phyloP scores from a whole-genome alignment of 2,797 vertebrate genomes.

The Falco naumanni region DNA sequence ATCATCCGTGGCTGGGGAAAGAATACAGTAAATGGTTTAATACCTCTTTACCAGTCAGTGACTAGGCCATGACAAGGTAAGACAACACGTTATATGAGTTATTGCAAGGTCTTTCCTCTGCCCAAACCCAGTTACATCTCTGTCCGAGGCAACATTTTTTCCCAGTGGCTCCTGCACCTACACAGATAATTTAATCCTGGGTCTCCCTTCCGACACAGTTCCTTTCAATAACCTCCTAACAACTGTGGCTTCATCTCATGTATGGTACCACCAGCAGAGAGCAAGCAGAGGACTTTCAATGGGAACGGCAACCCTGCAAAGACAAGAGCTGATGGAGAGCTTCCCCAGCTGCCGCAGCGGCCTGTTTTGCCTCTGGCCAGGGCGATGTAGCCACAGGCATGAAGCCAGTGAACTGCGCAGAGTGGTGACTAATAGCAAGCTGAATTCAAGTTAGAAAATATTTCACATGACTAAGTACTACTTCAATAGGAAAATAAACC shows the following conservation, averaged over 20 bases:
- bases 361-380: not conserved
- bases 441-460: not conserved
- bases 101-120: not conserved
- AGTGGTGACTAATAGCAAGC: not conserved
- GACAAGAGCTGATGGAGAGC: not conserved
- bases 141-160: not conserved
- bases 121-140: not conserved
- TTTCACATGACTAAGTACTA: constrained; percentile 32
- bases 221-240: not conserved
- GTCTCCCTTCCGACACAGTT: not conserved
- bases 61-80: not conserved
- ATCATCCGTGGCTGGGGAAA: not conserved
- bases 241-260: not conserved
- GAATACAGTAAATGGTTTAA: not conserved
- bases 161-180: not conserved
- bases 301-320: not conserved
- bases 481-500: constrained; percentile 56
- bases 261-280: not conserved
- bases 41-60: not conserved
- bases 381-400: not conserved
- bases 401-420: not conserved
- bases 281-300: rapidly evolving
- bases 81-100: not conserved
- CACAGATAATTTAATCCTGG: not conserved
- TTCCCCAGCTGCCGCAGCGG: rapidly evolving